Evolutionary conservation across 2,888 invertebrate species (phyloP), one percentile per base, ranked within the genome.

Genomic region (Teinopalpus imperialis): DNA sequence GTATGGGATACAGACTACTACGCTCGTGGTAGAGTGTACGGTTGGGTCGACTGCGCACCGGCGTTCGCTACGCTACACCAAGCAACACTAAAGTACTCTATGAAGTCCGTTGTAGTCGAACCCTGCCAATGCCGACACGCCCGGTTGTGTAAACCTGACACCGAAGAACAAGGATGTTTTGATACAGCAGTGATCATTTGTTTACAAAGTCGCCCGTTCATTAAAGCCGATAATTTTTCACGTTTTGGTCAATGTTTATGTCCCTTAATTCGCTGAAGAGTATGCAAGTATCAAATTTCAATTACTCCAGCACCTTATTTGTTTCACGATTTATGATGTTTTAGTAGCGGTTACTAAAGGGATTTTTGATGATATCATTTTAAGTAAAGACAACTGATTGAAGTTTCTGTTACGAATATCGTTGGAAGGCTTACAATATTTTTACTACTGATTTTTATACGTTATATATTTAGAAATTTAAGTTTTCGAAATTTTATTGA

Each of bases 181-280:
- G 56, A 57, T 54, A 54, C 63, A 60, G 61, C 55, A 41, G 43
- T 24, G 46, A 47, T 35, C 44, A 48, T 52, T 46, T 64, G 61
- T 66, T 65, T 65, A 63, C 61, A 56, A 57, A 61, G 49, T 44
- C 43, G 51, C 51, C 45, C 45, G 30, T 41, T 36, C 41, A 46
- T 50, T 52, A 45, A 49, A 44, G 48, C 36, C 29, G 41, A 53
- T 51, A 52, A 43, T 40, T 40, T 35, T 44, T 39, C 37, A 26
- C 36, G 30, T 16, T n/a, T 31, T 31, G 24, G 30, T 14, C 12
- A 24, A 44, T 26, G 30, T 36, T 44, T 37, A 43, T 43, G 13
- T 37, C 31, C 30, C 12, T 37, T 16, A 23, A 21, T 24, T 10
- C 36, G 18, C 23, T 9, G 2, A 24, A 8, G 18, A 10, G 21